Base-by-base conservation (phyloP, 2,888 invertebrate genomes). In the Monopis laevigella region DNA sequence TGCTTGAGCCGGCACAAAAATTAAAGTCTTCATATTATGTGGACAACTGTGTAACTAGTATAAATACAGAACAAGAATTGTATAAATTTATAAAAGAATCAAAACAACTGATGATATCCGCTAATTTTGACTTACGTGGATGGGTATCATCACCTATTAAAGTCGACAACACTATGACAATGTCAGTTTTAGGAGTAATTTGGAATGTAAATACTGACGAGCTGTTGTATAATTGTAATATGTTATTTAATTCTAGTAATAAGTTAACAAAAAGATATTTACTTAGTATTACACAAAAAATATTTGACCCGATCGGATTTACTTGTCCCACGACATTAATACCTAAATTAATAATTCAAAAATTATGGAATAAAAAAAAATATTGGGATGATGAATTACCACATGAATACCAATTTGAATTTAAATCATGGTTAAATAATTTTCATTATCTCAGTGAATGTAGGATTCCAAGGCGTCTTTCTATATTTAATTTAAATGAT, bases 231-330 rank as follows among this genome's bases (percentile, higher is more conserved):
- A 45, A 43, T 4, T 4, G 12, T 32, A 39, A 28, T 29, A 24
- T 16, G 10, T 13, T 13, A 2, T 36, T 11, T 7, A 14, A 29
- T 30, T 6, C 11, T n/a, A 16, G 12, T 17, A 30, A 19, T 18
- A 36, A 43, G 11, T 3, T 43, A 2, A 45, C 42, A 7, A 48
- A 45, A 40, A 38, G 45, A 26, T 17, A 5, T 7, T 3, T 48
- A 24, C 27, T 48, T 1, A 44, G 43, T 14, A 14, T 43, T 11
- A 36, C 45, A 2, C 45, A 43, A 35, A 43, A 39, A n/a, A 38
- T 46, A n/a, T 48, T 46, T 18, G 48, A 48, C 26, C 48, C 48
- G 2, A 39, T 48, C 14, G 48, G 48, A 7, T 2, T 44, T 8
- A 12, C 11, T 6, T 45, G 42, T 17, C 46, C 48, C 0, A 36